phyloP scores from a whole-genome alignment of 2,113 vertebrate genomes.

The Gallinago media region DNA sequence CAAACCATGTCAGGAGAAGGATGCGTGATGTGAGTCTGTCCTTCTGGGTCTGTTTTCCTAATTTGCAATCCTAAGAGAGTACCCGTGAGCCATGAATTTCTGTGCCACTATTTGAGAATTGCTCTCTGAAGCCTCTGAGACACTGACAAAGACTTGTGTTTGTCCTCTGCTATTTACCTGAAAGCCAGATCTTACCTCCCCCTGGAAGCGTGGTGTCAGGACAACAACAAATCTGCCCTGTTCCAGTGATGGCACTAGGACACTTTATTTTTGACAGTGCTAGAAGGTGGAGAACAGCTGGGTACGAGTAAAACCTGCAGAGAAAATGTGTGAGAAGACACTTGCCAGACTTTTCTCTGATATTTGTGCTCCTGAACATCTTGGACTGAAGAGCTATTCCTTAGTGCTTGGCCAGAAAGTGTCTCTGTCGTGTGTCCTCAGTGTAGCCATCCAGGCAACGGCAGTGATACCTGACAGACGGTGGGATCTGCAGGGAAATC shows the following conservation, averaged over 20 bases:
- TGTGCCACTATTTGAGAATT: background rate
- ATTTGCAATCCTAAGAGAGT: background rate
- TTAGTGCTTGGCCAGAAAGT: background rate
- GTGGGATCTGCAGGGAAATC: background rate
- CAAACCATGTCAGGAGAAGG: background rate
- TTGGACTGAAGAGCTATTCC: background rate
- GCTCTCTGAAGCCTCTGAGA: background rate
- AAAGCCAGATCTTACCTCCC: background rate
- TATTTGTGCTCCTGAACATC: background rate
- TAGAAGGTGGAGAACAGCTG: background rate
- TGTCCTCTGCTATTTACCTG: background rate
- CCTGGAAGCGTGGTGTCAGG: background rate
- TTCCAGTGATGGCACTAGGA: background rate
- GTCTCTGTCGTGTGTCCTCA: fast-evolving
- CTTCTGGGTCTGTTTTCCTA: background rate
- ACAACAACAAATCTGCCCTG: background rate
- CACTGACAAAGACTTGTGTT: background rate
- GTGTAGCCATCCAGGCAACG: background rate
- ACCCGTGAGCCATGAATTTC: background rate
- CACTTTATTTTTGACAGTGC: background rate
- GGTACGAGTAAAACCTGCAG: background rate
- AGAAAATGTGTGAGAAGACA: background rate
- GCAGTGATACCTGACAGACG: background rate
- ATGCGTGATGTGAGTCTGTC: background rate
- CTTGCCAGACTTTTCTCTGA: background rate